Evolutionary conservation across 2,113 vertebrate genomes (phyloP).

Genomic region (Gracilinanus agilis): DNA sequence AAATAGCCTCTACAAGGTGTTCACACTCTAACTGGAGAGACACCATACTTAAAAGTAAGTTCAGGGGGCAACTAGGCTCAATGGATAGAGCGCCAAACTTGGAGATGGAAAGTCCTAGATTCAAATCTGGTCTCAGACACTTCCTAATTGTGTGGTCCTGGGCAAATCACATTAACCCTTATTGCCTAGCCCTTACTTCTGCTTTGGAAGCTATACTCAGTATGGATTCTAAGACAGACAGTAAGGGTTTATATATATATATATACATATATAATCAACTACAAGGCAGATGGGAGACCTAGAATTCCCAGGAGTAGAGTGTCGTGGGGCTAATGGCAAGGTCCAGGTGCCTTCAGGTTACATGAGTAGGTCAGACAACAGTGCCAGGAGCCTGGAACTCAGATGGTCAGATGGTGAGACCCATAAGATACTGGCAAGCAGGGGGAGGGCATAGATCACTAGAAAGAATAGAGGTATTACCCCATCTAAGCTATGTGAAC

Average conservation of each 20-base stretch:
- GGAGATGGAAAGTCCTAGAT: no score
- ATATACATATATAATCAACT: no score
- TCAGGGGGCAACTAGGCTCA: neutral
- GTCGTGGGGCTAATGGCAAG: neutral
- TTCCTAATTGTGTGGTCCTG: no score
- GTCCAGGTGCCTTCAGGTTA: neutral
- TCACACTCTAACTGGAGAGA: neutral
- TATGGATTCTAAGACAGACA: no score
- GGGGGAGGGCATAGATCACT: neutral
- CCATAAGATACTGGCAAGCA: neutral
- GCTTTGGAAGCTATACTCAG: no score
- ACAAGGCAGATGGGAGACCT: neutral
- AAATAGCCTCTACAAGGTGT: neutral
- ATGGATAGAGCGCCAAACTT: no score
- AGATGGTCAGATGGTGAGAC: neutral
- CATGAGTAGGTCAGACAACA: neutral
- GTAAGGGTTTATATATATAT: no score
- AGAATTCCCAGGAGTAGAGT: neutral
- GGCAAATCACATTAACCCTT: no score
- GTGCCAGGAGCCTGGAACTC: neutral
- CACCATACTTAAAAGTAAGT: neutral
- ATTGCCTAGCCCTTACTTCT: no score
- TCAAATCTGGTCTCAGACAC: no score
- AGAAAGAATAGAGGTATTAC: no score
- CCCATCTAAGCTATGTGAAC: neutral